phyloP scores from a whole-genome alignment of 2,888 invertebrate species.

The Idaea dimidiata region DNA sequence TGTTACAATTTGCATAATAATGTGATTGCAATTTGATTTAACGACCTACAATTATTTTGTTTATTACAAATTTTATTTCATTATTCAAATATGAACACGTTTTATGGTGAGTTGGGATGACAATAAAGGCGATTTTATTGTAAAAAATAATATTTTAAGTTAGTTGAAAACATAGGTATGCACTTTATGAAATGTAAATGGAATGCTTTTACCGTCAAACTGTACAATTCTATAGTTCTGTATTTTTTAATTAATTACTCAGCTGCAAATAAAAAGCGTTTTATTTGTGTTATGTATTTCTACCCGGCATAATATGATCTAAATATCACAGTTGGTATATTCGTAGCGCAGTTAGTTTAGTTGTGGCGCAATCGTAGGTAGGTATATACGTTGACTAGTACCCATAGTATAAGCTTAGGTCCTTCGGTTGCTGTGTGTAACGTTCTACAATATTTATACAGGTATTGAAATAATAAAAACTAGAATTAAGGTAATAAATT shows the following conservation, averaged over 20 bases:
- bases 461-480: neutral
- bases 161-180: neutral
- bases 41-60: neutral
- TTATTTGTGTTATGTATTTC: too few species aligned
- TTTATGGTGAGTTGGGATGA: neutral
- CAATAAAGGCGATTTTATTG: neutral
- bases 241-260: too few species aligned
- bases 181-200: neutral
- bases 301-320: too few species aligned
- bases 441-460: neutral
- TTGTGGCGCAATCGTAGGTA: too few species aligned
- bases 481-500: neutral
- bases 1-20: conserved; percentile 25
- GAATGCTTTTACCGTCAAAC: neutral
- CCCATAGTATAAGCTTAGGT: too few species aligned
- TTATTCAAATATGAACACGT: neutral
- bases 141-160: neutral
- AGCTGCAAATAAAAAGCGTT: too few species aligned
- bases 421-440: neutral
- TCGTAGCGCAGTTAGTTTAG: too few species aligned
- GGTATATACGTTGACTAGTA: too few species aligned
- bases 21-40: conserved; percentile 7
- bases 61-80: neutral
- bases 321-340: too few species aligned
- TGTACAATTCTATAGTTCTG: neutral